phyloP scores from a whole-genome alignment of 2,113 vertebrate species.

The Stomatorhinus ivindoensis region DNA sequence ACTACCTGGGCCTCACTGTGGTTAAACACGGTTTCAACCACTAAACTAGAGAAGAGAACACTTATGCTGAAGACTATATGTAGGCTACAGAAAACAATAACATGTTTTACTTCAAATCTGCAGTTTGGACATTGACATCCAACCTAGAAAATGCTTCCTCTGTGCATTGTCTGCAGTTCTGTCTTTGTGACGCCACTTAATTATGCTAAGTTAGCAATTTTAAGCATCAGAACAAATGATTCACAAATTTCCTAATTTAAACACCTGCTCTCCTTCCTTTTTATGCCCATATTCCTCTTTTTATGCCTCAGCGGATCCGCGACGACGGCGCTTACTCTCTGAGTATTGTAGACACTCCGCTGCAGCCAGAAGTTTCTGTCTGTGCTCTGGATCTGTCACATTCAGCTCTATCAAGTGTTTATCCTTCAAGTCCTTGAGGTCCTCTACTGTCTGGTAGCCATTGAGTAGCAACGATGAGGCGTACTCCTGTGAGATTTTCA shows the following conservation, averaged over 20 bases:
- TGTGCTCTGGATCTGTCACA: constrained; percentile 77
- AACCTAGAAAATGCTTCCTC: background rate
- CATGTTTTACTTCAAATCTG: background rate
- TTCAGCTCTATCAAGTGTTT: constrained; percentile 89
- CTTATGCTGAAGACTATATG: background rate
- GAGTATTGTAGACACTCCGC: constrained; percentile 70
- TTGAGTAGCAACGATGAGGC: constrained; percentile 81
- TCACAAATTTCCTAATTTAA: background rate
- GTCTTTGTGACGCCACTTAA: background rate
- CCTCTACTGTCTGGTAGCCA: constrained; percentile 88
- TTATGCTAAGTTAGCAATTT: background rate
- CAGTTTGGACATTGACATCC: background rate
- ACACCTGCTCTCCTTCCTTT: background rate
- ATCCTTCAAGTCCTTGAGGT: constrained; percentile 82
- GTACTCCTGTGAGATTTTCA: constrained; percentile 67
- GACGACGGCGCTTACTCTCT: constrained; percentile 65
- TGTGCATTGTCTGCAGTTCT: background rate
- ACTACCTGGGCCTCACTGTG: background rate
- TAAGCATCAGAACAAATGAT: background rate
- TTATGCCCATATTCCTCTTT: background rate
- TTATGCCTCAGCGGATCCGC: background rate
- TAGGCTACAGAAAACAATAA: background rate
- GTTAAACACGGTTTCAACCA: background rate
- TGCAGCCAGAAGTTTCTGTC: constrained; percentile 71
- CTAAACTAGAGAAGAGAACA: background rate